Conservation (phyloP, 2,888 invertebrate genomes). For the Itoplectis maculator region DNA sequence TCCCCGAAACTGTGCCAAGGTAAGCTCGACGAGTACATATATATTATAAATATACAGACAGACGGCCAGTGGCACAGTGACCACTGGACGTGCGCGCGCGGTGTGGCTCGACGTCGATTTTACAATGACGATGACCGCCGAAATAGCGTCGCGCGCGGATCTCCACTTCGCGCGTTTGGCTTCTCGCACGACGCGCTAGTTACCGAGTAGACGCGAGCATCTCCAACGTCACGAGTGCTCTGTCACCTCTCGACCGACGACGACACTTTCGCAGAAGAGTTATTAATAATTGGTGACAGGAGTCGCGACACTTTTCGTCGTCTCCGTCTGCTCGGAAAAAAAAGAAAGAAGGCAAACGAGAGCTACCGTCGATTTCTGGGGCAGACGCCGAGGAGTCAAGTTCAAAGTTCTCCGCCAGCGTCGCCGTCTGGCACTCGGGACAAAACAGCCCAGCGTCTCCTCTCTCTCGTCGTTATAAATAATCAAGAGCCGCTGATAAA, state of each 20-base stretch:
- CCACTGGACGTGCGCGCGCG: constrained; percentile 50
- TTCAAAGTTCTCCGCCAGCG: constrained; percentile 31
- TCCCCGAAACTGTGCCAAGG: constrained; percentile 72
- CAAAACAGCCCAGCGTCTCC: neutral
- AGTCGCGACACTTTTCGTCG: neutral
- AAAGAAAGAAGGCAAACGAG: constrained; percentile 16
- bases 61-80: constrained; percentile 13
- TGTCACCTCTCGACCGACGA: neutral
- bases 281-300: constrained; percentile 44
- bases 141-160: constrained; percentile 68
- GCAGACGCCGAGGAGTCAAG: constrained; percentile 45
- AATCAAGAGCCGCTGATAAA: constrained; percentile 7
- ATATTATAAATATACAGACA: too few relatives aligned
- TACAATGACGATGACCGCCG: constrained; percentile 72
- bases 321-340: neutral
- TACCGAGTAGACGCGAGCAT: neutral
- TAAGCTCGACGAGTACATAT: constrained; percentile 22
- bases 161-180: neutral
- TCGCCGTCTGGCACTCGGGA: neutral
- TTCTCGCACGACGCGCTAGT: neutral
- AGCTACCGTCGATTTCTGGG: constrained; percentile 57
- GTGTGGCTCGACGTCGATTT: constrained; percentile 44
- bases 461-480: constrained; percentile 28
- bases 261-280: constrained; percentile 6
- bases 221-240: neutral